Conservation (phyloP, 1,140 invertebrate species). For the Maconellicoccus hirsutus region DNA sequence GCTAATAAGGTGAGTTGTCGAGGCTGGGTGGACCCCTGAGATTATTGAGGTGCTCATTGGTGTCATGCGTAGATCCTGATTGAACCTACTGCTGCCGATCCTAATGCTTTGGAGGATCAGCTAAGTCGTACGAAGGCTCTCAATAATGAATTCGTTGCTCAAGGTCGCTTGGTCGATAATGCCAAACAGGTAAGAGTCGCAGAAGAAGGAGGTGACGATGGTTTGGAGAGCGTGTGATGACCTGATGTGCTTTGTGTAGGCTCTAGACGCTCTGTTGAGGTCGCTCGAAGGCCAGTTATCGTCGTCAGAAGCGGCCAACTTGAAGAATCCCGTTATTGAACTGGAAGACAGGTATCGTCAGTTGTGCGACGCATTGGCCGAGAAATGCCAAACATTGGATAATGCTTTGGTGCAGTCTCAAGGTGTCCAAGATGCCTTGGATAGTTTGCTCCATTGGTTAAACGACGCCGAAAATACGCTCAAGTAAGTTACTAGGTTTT, state of each 20-base stretch:
- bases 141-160: constrained; percentile 75
- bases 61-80: constrained; percentile 34
- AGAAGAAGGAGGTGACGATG: no score
- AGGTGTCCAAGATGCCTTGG: constrained; percentile 84
- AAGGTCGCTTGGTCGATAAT: constrained; percentile 71
- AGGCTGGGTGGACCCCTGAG: no score
- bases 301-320: constrained; percentile 56
- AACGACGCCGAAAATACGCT: constrained; percentile 69
- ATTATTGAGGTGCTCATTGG: neutral
- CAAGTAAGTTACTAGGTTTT: constrained; percentile 44
- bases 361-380: constrained; percentile 52
- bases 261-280: constrained; percentile 25
- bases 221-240: neutral
- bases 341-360: constrained; percentile 66
- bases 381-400: constrained; percentile 73
- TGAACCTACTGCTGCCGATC: constrained; percentile 73
- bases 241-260: neutral
- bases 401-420: constrained; percentile 83
- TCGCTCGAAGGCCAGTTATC: constrained; percentile 48
- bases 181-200: constrained; percentile 45
- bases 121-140: constrained; percentile 68
- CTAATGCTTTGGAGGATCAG: constrained; percentile 76
- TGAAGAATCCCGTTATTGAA: constrained; percentile 66
- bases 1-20: constrained; percentile 36
- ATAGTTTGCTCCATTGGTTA: constrained; percentile 72